Evolutionary conservation across 2,888 invertebrate species (phyloP).

Genomic region (Hyposoter didymator): DNA sequence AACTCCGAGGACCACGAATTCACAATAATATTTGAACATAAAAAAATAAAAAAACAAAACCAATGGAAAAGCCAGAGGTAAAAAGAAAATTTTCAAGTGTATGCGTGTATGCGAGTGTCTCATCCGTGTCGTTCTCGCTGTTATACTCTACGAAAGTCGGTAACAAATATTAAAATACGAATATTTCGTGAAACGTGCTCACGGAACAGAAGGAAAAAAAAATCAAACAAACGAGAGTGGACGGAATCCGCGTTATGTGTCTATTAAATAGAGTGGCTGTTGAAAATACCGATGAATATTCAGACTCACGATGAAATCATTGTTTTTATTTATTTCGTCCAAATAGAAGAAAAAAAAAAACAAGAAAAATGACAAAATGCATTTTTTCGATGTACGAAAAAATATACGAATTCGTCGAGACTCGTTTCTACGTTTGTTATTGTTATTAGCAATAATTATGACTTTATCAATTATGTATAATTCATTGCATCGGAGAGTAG

Average conservation of each 20-base stretch:
- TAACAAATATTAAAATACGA: constrained; percentile 39
- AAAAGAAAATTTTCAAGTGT: constrained; percentile 31
- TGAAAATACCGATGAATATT: constrained; percentile 32
- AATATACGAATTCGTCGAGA: constrained; percentile 1
- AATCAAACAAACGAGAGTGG: constrained; percentile 25
- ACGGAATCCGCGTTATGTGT: constrained; percentile 59
- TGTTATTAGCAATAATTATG: constrained; percentile 25
- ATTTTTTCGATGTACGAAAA: neutral
- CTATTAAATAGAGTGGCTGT: constrained; percentile 40
- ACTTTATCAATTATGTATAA: constrained; percentile 14
- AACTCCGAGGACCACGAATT: constrained; percentile 79
- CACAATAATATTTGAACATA: constrained; percentile 74
- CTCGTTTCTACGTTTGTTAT: constrained; percentile 19
- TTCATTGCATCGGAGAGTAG: constrained; percentile 10
- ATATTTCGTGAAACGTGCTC: constrained; percentile 40
- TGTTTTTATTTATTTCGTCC: constrained; percentile 5
- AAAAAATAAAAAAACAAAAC: constrained; percentile 8
- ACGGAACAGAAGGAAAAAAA: constrained; percentile 36
- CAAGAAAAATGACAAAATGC: neutral
- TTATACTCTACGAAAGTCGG: constrained; percentile 28
- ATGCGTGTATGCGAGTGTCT: constrained; percentile 32
- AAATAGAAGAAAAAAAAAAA: no score
- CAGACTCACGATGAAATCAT: constrained; percentile 1
- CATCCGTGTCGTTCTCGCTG: constrained; percentile 56
- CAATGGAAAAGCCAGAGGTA: constrained; percentile 46